Evolutionary conservation across 2,888 invertebrate species (phyloP).

Genomic region (Griposia aprilina): DNA sequence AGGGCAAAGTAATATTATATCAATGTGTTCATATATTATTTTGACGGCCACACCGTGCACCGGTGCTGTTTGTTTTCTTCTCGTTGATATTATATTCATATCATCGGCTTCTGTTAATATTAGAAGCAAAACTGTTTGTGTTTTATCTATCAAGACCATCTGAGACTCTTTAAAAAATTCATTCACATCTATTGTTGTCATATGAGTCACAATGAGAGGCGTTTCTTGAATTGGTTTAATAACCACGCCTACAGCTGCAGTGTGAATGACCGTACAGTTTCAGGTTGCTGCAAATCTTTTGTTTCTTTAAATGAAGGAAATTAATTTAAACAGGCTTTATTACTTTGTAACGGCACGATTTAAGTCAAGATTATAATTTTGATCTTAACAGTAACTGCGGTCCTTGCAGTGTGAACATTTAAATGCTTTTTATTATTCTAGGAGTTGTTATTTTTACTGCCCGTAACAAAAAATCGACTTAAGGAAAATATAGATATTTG

Average conservation of each 20-base stretch:
- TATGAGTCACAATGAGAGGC: conserved; percentile 64
- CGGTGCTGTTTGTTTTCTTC: conserved; percentile 42
- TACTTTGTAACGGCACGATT: conserved; percentile 49
- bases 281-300: conserved; percentile 62
- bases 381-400: conserved; percentile 2
- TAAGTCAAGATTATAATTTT: conserved; percentile 22
- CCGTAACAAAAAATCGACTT: background rate
- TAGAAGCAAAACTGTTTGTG: conserved; percentile 34
- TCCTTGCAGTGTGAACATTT: background rate
- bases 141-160: conserved; percentile 52
- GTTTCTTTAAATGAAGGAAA: conserved; percentile 61
- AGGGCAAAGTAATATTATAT: conserved; percentile 49
- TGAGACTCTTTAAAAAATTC: conserved; percentile 37
- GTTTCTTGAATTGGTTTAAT: conserved; percentile 70
- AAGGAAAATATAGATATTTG: background rate
- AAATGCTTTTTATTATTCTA: conserved; percentile 11
- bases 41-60: conserved; percentile 33
- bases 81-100: conserved; percentile 35
- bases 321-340: conserved; percentile 54
- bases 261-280: conserved; percentile 71
- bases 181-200: conserved; percentile 65
- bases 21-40: conserved; percentile 42
- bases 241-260: conserved; percentile 66
- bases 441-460: conserved; percentile 10
- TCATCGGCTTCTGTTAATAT: conserved; percentile 29